Evolutionary conservation across 1,140 invertebrate species (phyloP).

Genomic region (Plutomurus gul): DNA sequence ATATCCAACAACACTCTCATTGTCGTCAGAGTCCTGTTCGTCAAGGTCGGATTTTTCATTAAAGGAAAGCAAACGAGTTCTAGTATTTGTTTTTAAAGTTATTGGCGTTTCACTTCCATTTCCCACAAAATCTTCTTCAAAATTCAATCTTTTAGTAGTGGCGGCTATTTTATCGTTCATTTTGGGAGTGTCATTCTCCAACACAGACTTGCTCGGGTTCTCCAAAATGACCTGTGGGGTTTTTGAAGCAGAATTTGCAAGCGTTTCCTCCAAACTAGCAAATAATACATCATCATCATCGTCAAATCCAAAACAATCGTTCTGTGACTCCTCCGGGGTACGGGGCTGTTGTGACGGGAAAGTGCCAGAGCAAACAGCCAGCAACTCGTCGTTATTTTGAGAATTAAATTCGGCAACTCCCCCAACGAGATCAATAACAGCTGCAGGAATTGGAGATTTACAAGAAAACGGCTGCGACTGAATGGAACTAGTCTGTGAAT

Average conservation of each 20-base stretch:
- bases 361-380: conserved; percentile 57
- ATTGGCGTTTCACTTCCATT: background rate
- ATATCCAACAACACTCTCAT: conserved; percentile 56
- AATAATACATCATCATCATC: conserved; percentile 62
- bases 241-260: conserved; percentile 55
- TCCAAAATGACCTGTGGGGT: conserved; percentile 8
- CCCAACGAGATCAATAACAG: background rate
- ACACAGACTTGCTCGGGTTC: background rate
- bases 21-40: conserved; percentile 47
- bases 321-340: conserved; percentile 52
- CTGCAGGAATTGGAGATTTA: background rate
- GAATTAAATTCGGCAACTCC: background rate
- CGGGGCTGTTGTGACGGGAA: conserved; percentile 56
- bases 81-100: background rate
- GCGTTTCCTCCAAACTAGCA: conserved; percentile 61
- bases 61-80: background rate
- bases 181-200: background rate
- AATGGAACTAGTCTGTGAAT: background rate
- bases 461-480: background rate
- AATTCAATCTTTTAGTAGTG: background rate
- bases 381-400: conserved; percentile 55
- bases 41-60: background rate
- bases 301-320: conserved; percentile 53
- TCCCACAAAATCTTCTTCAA: conserved; percentile 1
- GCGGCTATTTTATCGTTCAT: background rate